Evolutionary conservation across 1,140 invertebrate species (phyloP), one percentile per base, ranked within the genome.

Genomic region (Apis mellifera): DNA sequence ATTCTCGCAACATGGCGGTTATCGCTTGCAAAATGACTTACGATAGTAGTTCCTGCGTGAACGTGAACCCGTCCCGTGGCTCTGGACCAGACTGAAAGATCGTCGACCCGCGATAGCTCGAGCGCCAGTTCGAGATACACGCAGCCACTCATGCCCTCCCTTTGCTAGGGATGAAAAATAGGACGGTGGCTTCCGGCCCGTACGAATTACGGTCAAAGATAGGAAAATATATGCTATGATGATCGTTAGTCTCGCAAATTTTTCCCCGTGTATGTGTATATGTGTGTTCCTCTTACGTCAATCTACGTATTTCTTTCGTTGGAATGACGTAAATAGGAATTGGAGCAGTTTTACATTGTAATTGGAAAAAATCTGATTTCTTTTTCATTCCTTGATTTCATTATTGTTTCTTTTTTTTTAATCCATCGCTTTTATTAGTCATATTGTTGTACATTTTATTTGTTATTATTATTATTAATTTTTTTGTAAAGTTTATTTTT

Each of bases 1-100:
- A 64, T 77, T 57, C 70, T 19, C 50, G 57, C 32, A 86, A 70
- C 79, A 74, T 59, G 57, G 26, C 69, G 78, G 76, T 86, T 82
- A 86, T 86, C 84, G 73, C 62, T 42, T 42, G 26, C 57, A 26
- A 82, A 71, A 82, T 86, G 84, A 86, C 52, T 78, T 69, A 86
- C 54, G 57, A 52, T 32, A 52, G 15, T n/a, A 55, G 74, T 73
- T 50, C 54, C 64, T 32, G 59, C 59, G 32, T 42, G 65, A 60
- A 71, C 62, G 55, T 55, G 74, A 71, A 84, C 75, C 71, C 23
- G 57, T 82, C 19, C 57, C 21, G 59, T 71, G 62, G 73, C 69
- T 76, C 80, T 54, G 57, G 15, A 48, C 59, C 52, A 19, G 26
- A 76, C 52, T 59, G 59, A 79, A 52, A 64, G 81, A 54, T 55